Evolutionary conservation across 92 coral and sea anemone genomes (phyloP).

Genomic region (Epizoanthus illoricatus): DNA sequence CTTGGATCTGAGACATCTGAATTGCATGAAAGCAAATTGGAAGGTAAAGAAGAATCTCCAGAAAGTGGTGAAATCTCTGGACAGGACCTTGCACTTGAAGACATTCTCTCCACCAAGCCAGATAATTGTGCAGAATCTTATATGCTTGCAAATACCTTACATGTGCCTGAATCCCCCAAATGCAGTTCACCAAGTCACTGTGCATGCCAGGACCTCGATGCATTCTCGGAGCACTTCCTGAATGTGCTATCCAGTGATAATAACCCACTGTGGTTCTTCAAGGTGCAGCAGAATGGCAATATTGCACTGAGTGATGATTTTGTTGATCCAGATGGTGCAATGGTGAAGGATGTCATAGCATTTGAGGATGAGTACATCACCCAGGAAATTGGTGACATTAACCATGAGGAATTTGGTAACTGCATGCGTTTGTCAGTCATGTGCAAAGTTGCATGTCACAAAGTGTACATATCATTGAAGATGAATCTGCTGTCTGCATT

Average conservation of each 20-base stretch:
- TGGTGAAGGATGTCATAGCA: constrained; percentile 36
- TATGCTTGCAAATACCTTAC: not conserved
- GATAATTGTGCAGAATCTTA: not conserved
- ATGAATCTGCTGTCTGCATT: constrained; percentile 23
- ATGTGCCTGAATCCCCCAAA: not conserved
- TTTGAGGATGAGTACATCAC: constrained; percentile 44
- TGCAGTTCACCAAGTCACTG: constrained; percentile 3
- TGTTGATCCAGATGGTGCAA: not conserved
- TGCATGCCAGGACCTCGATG: constrained; percentile 41
- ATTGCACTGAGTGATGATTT: constrained; percentile 43
- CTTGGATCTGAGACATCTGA: not conserved
- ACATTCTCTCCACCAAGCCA: not conserved
- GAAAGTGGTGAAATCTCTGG: not conserved
- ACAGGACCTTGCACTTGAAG: not conserved
- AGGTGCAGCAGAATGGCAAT: constrained; percentile 37
- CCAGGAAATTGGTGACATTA: constrained; percentile 44
- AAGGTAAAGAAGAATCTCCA: not conserved
- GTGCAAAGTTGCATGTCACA: constrained; percentile 48
- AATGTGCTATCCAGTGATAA: constrained; percentile 38
- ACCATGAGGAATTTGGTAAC: constrained; percentile 25
- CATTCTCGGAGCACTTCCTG: constrained; percentile 44
- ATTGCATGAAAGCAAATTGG: not conserved
- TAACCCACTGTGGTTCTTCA: constrained; percentile 52
- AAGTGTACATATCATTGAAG: constrained; percentile 47
- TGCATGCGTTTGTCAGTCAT: constrained; percentile 44